Conservation (phyloP, 2,113 vertebrate species). For the Nematolebias whitei region DNA sequence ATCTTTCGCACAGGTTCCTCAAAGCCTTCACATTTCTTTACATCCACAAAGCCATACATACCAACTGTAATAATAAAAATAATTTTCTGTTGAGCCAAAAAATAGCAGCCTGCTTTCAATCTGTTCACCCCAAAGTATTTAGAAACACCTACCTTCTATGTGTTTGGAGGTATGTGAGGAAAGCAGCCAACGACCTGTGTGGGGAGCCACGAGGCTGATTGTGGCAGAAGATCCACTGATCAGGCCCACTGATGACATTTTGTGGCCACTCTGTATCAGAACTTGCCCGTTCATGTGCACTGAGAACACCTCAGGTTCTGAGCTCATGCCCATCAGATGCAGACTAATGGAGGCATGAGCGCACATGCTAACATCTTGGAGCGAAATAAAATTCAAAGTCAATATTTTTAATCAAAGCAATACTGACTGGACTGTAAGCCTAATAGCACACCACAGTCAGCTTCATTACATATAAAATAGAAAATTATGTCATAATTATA, state of each 20-base stretch:
- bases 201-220: constrained; percentile 82
- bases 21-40: constrained; percentile 80
- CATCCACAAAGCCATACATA: constrained; percentile 84
- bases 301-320: constrained; percentile 90
- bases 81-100: background rate
- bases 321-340: constrained; percentile 93
- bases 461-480: no score
- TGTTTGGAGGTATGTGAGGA: constrained; percentile 88
- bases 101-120: background rate
- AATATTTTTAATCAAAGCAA: background rate
- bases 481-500: no score
- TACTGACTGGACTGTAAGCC: no score
- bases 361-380: constrained; percentile 85
- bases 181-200: constrained; percentile 87
- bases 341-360: constrained; percentile 84
- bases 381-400: background rate
- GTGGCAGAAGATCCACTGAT: constrained; percentile 86
- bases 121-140: background rate
- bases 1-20: constrained; percentile 64
- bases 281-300: constrained; percentile 93
- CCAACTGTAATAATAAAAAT: constrained; percentile 75
- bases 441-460: no score
- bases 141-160: constrained; percentile 80
- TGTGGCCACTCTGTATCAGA: constrained; percentile 81
- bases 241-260: constrained; percentile 86